phyloP scores from a whole-genome alignment of 2,888 invertebrate genomes.

The Cecidostiba fungosa region DNA sequence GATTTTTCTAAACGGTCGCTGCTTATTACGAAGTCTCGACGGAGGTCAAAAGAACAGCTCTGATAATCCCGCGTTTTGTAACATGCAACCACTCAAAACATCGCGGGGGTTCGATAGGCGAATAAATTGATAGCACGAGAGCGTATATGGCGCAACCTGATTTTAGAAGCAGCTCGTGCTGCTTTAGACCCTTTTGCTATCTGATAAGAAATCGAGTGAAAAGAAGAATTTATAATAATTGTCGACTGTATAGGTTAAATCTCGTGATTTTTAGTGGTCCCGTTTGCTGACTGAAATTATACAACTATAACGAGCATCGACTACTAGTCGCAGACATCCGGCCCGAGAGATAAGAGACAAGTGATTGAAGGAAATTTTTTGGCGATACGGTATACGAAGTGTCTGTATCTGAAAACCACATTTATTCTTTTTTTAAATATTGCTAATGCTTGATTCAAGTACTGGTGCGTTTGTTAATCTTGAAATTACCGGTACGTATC shows the following conservation, averaged over 20 bases:
- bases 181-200: not conserved
- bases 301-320: not conserved
- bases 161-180: not conserved
- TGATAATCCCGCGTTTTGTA: constrained; percentile 69
- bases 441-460: too few relatives aligned
- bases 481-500: too few relatives aligned
- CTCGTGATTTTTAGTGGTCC: not conserved
- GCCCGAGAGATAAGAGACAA: constrained; percentile 3
- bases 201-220: constrained; percentile 14
- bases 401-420: not conserved
- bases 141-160: constrained; percentile 4
- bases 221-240: not conserved
- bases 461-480: too few relatives aligned
- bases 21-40: constrained; percentile 59
- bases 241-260: not conserved
- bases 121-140: constrained; percentile 21
- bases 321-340: not conserved
- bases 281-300: not conserved
- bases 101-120: constrained; percentile 68
- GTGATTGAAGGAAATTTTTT: constrained; percentile 19
- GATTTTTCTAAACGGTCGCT: constrained; percentile 27
- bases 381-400: not conserved
- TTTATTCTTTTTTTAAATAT: not conserved
- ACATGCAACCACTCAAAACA: constrained; percentile 65
- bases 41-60: constrained; percentile 69